Conservation (phyloP, 2,797 vertebrate species). For the Dendrocincla fuliginosa region DNA sequence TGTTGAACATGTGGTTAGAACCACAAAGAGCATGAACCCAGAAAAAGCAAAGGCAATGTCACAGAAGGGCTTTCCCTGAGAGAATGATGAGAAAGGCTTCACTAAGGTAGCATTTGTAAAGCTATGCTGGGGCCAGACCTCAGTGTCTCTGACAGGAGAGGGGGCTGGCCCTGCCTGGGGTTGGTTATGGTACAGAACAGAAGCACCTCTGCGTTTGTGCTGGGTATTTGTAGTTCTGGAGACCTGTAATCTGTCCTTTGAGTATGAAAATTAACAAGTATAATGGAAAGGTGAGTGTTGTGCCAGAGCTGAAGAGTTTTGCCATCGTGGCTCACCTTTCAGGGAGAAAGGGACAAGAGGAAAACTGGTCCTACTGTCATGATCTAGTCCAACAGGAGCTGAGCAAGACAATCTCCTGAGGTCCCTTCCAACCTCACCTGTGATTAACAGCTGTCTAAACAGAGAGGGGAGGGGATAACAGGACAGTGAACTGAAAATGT, state of each 20-base stretch:
- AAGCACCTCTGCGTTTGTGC: background rate
- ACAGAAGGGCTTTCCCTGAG: background rate
- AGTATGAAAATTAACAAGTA: background rate
- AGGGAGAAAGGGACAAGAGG: background rate
- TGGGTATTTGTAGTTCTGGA: background rate
- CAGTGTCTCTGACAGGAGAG: background rate
- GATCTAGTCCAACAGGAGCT: background rate
- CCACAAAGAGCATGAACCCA: background rate
- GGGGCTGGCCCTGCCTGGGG: background rate
- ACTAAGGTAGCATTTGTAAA: background rate
- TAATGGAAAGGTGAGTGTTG: background rate
- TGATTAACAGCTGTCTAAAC: background rate
- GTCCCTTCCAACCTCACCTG: background rate
- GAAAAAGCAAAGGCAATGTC: background rate
- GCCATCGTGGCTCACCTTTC: background rate
- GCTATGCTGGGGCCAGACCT: background rate
- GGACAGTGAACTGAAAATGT: background rate
- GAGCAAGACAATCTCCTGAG: background rate
- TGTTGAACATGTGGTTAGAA: background rate
- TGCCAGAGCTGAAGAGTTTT: background rate
- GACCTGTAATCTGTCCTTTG: background rate
- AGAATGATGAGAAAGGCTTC: background rate
- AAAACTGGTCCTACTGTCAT: background rate
- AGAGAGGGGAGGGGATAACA: background rate
- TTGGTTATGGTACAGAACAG: background rate